Conservation (phyloP, 2,797 vertebrate genomes). For the Hippopotamyrus pictus region DNA sequence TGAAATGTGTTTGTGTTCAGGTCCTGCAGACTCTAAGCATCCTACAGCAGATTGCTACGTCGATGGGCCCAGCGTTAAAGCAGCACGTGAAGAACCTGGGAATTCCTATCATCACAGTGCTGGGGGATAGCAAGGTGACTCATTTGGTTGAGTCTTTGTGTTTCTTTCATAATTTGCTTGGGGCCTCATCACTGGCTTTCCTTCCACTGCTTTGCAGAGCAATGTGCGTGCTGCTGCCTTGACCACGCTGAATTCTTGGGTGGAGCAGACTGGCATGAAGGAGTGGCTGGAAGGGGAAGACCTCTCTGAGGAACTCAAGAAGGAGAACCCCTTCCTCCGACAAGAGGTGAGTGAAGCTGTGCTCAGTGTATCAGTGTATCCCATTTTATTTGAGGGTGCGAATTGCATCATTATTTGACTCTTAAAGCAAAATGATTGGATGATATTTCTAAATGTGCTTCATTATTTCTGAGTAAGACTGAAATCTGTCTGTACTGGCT, state of each 20-base stretch:
- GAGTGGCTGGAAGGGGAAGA: constrained; percentile 98
- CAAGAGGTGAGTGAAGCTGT: constrained; percentile 74
- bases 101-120: constrained; percentile 80
- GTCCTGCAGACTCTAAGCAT: constrained; percentile 87
- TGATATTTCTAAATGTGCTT: background rate
- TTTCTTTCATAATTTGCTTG: background rate
- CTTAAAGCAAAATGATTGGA: background rate
- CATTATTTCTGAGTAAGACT: background rate
- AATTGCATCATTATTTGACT: background rate
- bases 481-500: background rate
- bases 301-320: constrained; percentile 88
- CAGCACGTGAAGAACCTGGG: constrained; percentile 85
- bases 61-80: constrained; percentile 86
- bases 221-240: constrained; percentile 82
- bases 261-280: constrained; percentile 96
- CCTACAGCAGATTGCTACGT: constrained; percentile 83
- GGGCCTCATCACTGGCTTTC: background rate
- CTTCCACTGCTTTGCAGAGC: constrained; percentile 50
- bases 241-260: constrained; percentile 84
- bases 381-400: background rate
- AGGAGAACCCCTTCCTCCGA: constrained; percentile 88
- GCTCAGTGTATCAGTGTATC: background rate
- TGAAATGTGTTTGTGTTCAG: constrained; percentile 48
- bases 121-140: constrained; percentile 93
- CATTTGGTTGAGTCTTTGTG: background rate